Base-by-base conservation (phyloP, 2,888 invertebrate species). In the Rhopalosiphum nymphaeae region DNA sequence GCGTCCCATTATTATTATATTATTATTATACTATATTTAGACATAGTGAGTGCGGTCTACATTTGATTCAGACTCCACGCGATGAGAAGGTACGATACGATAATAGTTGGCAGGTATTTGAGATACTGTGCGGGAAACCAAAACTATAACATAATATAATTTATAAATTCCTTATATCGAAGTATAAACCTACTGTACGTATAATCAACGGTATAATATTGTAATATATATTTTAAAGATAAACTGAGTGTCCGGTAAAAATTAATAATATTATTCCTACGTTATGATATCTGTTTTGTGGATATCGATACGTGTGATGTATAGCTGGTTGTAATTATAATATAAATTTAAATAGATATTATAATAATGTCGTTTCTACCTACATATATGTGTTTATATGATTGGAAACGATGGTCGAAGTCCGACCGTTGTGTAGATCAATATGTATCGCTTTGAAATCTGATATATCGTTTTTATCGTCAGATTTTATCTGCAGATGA, bases 401-500 rank as follows among this genome's bases (percentile, higher is more conserved):
- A 78, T 21, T 1, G 21, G 36, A 78, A 78, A 78, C 36, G 78
- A 9, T 36, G 7, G 21, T 36, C 36, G 78, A 21, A n/a, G 36
- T 78, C 21, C 7, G 36, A 36, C 36, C 21, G 16, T 36, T 21
- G 36, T 78, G 36, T 21, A 36, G 78, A 78, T 78, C 78, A 78
- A 36, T 78, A 78, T 36, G 16, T 67, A 67, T n/a, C 78, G 36
- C 36, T 9, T 36, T 78, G 36, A 36, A 78, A 78, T 36, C 36
- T 26, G 78, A 36, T 78, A 78, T 21, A 36, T 78, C 78, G 78
- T 78, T 44, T 42, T 85, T 44, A 26, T 89, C 44, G 42, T 67
- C 46, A n/a, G n/a, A 44, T 67, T 44, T 67, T 90, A 90, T 90
- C 67, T n/a, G 46, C 5, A 53, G 67, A 46, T 90, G 46, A 46